Evolutionary conservation across 1,140 invertebrate genomes (phyloP).

Genomic region (Conus ventricosus): DNA sequence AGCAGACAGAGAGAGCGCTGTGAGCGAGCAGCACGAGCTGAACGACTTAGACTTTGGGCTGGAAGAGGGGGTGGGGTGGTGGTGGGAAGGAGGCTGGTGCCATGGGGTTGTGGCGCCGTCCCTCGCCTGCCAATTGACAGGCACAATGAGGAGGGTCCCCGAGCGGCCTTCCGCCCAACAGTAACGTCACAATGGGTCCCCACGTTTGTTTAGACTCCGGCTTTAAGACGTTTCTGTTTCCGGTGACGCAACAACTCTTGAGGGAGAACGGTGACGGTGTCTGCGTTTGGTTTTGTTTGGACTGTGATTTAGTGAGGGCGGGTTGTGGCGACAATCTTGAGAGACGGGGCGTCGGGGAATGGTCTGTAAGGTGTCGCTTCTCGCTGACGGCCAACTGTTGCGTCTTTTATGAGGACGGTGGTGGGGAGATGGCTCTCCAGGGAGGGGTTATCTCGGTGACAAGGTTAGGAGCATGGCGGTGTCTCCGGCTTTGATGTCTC

Average conservation of each 20-base stretch:
- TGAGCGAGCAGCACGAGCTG: neutral
- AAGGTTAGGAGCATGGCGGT: too few species aligned
- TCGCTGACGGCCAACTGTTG: constrained; percentile 12
- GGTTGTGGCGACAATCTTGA: neutral
- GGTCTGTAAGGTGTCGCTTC: neutral
- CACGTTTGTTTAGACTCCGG: neutral
- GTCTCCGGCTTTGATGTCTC: too few species aligned
- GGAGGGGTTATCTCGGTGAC: too few species aligned
- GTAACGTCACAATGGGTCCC: neutral
- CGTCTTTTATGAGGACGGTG: neutral
- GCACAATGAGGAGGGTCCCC: neutral
- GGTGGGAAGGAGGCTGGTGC: neutral
- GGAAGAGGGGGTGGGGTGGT: neutral
- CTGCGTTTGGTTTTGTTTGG: neutral
- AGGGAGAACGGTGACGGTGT: neutral
- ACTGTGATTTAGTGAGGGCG: neutral
- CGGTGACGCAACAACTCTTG: neutral
- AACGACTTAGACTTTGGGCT: neutral
- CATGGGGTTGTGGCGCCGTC: neutral
- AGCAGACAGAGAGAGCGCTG: neutral
- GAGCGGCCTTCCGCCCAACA: neutral
- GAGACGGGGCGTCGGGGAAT: neutral
- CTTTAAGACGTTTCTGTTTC: neutral
- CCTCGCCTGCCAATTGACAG: neutral
- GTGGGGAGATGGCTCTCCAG: too few species aligned